A percentile compares a stretch with the other conserved stretches of the same genome.
phyloP scores from a whole-genome alignment of 1,140 invertebrate genomes.

The Anagrus nilaparvatae region DNA sequence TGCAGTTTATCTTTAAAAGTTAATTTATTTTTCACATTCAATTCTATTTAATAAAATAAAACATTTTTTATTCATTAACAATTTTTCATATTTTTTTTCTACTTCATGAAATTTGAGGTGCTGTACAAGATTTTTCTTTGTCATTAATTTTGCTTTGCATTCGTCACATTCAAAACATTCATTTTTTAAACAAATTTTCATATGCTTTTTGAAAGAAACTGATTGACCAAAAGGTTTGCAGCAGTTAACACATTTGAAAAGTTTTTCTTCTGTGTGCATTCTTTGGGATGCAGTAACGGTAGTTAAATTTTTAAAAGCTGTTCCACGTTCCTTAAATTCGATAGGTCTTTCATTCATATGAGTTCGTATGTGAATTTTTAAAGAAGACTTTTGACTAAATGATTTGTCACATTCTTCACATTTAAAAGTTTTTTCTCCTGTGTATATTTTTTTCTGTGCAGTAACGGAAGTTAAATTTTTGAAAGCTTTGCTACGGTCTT shows the following conservation, averaged over 20 bases:
- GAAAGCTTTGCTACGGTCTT: slow-evolving; percentile 59
- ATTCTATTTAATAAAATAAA: no score
- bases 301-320: slow-evolving; percentile 72
- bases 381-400: slow-evolving; percentile 56
- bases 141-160: no score
- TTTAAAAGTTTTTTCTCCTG: no score
- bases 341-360: slow-evolving; percentile 74
- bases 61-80: no score
- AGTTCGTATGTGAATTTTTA: slow-evolving; percentile 62
- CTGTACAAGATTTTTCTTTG: no score
- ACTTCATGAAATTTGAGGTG: no score
- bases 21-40: no score
- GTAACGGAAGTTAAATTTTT: slow-evolving; percentile 61
- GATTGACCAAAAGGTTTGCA: slow-evolving; percentile 62
- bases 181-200: no score
- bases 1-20: no score
- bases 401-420: slow-evolving; percentile 53
- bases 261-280: slow-evolving; percentile 56
- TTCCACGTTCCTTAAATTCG: slow-evolving; percentile 65
- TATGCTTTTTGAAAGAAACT: no score
- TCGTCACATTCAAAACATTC: no score
- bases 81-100: no score
- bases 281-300: slow-evolving; percentile 60
- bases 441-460: slow-evolving; percentile 59
- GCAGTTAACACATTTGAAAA: slow-evolving; percentile 56